These are phyloP conservation scores for Chascanopsetta lugubris DNA, from an alignment of 2,113 vertebrate genomes.

Conservation along the genomic window DNA sequence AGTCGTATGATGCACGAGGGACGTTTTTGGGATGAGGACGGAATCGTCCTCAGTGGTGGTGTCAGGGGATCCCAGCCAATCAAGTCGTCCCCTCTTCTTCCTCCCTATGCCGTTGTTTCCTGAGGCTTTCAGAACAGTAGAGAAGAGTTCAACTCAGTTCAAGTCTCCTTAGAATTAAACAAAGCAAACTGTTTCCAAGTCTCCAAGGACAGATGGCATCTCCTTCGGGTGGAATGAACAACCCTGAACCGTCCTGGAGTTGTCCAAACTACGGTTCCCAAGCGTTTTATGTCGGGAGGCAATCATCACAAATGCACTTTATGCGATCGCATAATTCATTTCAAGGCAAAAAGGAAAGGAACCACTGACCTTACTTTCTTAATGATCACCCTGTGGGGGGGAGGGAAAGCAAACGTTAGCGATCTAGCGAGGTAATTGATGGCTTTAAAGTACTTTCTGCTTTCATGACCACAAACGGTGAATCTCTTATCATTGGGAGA, in stretches of 20 bases:
- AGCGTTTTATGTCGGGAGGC: conserved; percentile 19
- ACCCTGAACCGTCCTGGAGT: conserved; percentile 15
- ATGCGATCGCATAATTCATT: conserved; percentile 33
- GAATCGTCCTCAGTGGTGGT: background rate
- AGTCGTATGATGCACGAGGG: background rate
- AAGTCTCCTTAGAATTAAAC: background rate
- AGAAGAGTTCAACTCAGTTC: background rate
- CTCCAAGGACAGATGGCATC: conserved; percentile 16
- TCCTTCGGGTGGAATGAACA: conserved; percentile 26
- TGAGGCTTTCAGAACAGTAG: conserved; percentile 12
- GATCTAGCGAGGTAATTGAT: background rate
- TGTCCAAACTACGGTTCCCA: conserved; percentile 22
- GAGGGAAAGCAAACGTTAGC: background rate
- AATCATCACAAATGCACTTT: conserved; percentile 47
- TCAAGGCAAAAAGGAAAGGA: conserved; percentile 5
- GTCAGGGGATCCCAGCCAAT: background rate
- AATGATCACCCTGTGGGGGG: background rate
- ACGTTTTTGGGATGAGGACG: background rate
- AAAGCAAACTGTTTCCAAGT: conserved; percentile 9
- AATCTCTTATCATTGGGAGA: conserved; percentile 13
- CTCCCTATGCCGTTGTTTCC: background rate
- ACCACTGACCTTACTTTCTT: conserved; percentile 14
- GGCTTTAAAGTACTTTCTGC: background rate
- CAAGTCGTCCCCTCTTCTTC: background rate
- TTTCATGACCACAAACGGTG: conserved; percentile 22